phyloP scores from a whole-genome alignment of 2,888 invertebrate genomes.

The Parnassius glacialis region DNA sequence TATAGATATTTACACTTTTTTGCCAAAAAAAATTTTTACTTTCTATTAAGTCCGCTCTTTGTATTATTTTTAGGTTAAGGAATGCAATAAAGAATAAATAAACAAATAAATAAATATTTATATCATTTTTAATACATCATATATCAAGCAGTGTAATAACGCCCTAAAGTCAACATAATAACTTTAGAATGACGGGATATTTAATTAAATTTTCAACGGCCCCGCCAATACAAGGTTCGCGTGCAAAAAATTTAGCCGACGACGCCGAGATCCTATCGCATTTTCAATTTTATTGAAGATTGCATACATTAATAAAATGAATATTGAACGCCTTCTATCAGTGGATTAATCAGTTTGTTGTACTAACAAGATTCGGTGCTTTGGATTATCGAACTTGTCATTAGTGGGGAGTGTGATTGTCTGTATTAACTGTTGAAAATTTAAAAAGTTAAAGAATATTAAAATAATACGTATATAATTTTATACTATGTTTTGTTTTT shows the following conservation, averaged over 20 bases:
- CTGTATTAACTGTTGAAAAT: too few relatives aligned
- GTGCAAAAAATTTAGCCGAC: slow-evolving; percentile 26
- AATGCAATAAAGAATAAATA: too few relatives aligned
- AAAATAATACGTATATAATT: too few relatives aligned
- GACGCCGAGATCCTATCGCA: slow-evolving; percentile 21
- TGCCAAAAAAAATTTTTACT: too few relatives aligned
- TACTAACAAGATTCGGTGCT: slow-evolving; percentile 9
- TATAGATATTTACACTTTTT: too few relatives aligned
- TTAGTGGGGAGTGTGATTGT: too few relatives aligned
- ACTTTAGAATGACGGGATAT: slow-evolving; percentile 26
- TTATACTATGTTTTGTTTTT: too few relatives aligned
- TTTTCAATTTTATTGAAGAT: slow-evolving; percentile 26
- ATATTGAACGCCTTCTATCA: slow-evolving; percentile 23
- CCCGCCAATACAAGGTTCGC: slow-evolving; percentile 27
- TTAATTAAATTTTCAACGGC: slow-evolving; percentile 32
- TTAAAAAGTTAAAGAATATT: too few relatives aligned
- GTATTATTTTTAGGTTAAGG: too few relatives aligned
- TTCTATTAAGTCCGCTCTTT: too few relatives aligned
- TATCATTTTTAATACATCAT: too few relatives aligned
- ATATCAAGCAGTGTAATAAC: background rate
- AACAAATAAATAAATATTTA: too few relatives aligned
- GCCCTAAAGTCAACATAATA: slow-evolving; percentile 22
- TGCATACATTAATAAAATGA: slow-evolving; percentile 25
- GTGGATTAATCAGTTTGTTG: slow-evolving; percentile 20
- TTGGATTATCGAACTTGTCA: background rate